These are phyloP conservation scores for Puntigrus tetrazona DNA, from an alignment of 2,113 vertebrate genomes.

Conservation along the genomic window DNA sequence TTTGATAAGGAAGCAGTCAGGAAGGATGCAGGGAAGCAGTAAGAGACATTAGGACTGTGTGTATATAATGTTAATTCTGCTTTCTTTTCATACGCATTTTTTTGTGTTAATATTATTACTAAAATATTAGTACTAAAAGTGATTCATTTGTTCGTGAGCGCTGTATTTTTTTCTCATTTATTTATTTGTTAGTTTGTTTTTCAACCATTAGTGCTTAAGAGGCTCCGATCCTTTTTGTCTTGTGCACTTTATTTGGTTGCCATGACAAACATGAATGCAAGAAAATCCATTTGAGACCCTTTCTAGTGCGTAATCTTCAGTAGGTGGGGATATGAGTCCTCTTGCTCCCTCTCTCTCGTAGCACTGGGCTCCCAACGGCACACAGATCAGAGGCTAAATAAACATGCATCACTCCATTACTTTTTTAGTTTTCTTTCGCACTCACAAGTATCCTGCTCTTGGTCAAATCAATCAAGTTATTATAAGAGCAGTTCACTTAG, in stretches of 20 bases:
- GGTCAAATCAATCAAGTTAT: background rate
- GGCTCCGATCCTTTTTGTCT: conserved; percentile 35
- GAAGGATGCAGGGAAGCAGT: conserved; percentile 45
- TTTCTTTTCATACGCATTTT: background rate
- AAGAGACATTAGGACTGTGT: conserved; percentile 28
- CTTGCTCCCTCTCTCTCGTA: background rate
- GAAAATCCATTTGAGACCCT: conserved; percentile 33
- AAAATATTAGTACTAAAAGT: background rate
- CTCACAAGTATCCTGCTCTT: background rate
- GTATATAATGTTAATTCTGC: conserved; percentile 24
- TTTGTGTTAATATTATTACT: background rate
- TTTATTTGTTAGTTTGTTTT: conserved; percentile 12
- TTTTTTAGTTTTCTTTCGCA: background rate
- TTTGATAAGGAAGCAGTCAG: conserved; percentile 44
- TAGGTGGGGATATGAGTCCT: conserved; percentile 9
- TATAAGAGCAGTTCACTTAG: background rate
- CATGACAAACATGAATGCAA: conserved; percentile 52
- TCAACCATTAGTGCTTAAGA: conserved; percentile 27
- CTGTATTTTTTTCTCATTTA: background rate
- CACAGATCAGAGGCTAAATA: conserved; percentile 33
- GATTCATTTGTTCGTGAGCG: background rate
- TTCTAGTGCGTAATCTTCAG: conserved; percentile 24
- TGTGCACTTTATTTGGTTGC: conserved; percentile 45
- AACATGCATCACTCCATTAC: conserved; percentile 6
- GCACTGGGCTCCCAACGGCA: background rate